Conservation (phyloP, 2,797 vertebrate species). For the Periophthalmus magnuspinnatus region DNA sequence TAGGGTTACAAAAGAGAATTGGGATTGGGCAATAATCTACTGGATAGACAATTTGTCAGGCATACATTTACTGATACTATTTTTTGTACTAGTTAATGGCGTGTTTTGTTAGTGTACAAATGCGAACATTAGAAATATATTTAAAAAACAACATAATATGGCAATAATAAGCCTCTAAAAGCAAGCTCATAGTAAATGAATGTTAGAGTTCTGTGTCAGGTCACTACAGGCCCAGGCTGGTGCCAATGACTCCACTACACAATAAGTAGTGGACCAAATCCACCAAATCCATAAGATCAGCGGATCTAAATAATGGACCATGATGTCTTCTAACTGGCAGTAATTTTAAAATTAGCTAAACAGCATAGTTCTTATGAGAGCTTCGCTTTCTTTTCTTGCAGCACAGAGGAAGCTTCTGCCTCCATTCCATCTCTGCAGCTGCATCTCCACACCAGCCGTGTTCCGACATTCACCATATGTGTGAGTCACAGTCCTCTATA, state of each 20-base stretch:
- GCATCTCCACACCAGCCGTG: constrained; percentile 6
- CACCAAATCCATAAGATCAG: background rate
- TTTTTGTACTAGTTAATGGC: background rate
- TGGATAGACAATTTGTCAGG: background rate
- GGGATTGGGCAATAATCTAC: no score
- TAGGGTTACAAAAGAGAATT: no score
- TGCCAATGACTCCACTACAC: background rate
- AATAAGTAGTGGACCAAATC: background rate
- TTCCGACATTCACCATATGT: constrained; percentile 48
- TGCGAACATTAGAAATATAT: background rate
- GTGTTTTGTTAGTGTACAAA: background rate
- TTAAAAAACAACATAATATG: background rate
- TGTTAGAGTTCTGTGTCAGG: background rate
- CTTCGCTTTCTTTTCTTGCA: constrained; percentile 25
- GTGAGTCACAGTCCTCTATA: constrained; percentile 31
- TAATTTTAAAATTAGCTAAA: background rate
- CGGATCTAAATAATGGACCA: background rate
- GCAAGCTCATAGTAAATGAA: background rate
- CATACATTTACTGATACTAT: background rate
- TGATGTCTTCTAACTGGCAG: background rate
- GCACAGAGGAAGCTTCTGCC: constrained; percentile 39
- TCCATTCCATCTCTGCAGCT: constrained; percentile 52
- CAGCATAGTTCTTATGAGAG: background rate
- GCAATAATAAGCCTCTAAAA: background rate
- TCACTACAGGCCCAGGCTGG: background rate